Evolutionary conservation across 2,113 vertebrate genomes (phyloP).

Genomic region (Daubentonia madagascariensis): DNA sequence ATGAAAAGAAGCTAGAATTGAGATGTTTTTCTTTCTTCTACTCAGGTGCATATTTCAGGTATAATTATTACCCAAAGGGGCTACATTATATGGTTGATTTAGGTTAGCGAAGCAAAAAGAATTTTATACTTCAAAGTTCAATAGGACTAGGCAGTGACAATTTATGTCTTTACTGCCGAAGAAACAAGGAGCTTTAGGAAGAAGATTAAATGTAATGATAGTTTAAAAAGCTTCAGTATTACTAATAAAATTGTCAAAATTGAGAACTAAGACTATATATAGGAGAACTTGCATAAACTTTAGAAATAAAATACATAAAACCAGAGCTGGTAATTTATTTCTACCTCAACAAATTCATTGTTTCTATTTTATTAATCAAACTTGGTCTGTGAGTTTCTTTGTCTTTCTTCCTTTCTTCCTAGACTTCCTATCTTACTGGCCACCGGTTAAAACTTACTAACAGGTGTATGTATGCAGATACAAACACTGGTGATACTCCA

Average conservation of each 20-base stretch:
- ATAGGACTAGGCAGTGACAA: conserved; percentile 56
- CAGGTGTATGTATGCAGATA: neutral
- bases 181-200: conserved; percentile 68
- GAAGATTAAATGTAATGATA: conserved; percentile 59
- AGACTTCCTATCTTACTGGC: neutral
- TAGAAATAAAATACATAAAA: conserved; percentile 14
- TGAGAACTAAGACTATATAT: conserved; percentile 68
- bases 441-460: neutral
- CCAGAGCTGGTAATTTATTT: conserved; percentile 30
- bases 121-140: conserved; percentile 71
- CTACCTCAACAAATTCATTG: conserved; percentile 15
- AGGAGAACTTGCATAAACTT: conserved; percentile 30
- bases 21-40: conserved; percentile 58
- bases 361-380: conserved; percentile 40
- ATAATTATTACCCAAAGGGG: conserved; percentile 69
- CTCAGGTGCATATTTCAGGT: conserved; percentile 61
- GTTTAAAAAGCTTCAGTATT: conserved; percentile 73
- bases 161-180: conserved; percentile 59
- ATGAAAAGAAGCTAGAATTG: conserved; percentile 58
- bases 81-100: conserved; percentile 61
- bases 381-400: neutral
- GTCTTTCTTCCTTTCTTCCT: neutral
- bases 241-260: conserved; percentile 75
- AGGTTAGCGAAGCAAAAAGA: conserved; percentile 68
- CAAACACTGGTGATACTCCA: neutral